Conservation (phyloP, 2,113 vertebrate genomes). For the Delphinus delphis region DNA sequence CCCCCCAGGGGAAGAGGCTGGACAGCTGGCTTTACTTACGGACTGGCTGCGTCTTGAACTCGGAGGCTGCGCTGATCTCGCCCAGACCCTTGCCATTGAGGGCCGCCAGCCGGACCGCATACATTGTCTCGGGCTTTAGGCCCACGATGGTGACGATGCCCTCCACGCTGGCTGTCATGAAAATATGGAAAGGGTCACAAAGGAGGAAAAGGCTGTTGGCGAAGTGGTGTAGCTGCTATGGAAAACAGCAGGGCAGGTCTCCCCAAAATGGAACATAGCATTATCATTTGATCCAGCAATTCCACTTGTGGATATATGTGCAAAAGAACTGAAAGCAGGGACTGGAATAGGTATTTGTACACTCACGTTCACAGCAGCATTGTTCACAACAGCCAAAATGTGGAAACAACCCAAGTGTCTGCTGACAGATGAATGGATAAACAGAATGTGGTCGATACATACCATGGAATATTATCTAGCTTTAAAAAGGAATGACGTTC, state of each 20-base stretch:
- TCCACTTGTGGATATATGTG: not conserved
- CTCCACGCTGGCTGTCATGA: conserved; percentile 82
- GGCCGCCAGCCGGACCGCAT: conserved; percentile 92
- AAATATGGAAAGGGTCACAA: conserved; percentile 13
- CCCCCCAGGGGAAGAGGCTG: not conserved
- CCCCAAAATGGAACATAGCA: not conserved
- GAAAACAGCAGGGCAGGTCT: not conserved
- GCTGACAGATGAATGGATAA: fast-evolving
- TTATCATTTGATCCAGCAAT: not conserved
- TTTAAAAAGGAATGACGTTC: not conserved
- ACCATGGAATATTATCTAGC: not conserved
- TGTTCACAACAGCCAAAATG: not conserved
- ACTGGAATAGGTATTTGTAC: not conserved
- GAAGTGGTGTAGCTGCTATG: fast-evolving
- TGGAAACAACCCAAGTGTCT: not conserved
- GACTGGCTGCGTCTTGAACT: conserved; percentile 96
- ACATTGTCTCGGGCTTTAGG: conserved; percentile 93
- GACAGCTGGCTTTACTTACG: conserved; percentile 89
- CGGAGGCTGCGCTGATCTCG: conserved; percentile 86
- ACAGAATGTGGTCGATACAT: not conserved
- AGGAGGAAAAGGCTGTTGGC: not conserved
- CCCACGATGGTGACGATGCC: conserved; percentile 89
- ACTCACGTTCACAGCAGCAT: not conserved
- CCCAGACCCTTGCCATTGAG: conserved; percentile 97
- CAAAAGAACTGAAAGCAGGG: not conserved